Evolutionary conservation across 2,888 invertebrate species (phyloP).

Genomic region (Phlogophora meticulosa): DNA sequence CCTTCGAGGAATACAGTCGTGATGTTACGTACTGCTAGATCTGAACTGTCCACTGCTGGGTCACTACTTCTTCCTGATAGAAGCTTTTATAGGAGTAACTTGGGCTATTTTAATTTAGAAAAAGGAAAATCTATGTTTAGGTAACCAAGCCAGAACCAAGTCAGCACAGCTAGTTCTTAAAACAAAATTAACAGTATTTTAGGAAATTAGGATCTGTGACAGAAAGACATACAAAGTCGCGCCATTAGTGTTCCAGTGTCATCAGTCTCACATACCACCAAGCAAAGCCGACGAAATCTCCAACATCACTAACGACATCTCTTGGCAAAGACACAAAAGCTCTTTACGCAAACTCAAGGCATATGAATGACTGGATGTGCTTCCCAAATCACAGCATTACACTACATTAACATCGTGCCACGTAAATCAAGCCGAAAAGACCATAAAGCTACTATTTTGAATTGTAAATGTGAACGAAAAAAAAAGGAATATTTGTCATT

Average conservation of each 20-base stretch:
- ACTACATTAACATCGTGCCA: conserved; percentile 48
- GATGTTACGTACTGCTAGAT: too few relatives aligned
- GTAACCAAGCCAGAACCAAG: too few relatives aligned
- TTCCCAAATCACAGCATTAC: conserved; percentile 53
- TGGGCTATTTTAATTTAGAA: too few relatives aligned
- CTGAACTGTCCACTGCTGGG: too few relatives aligned
- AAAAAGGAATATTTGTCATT: conserved; percentile 60
- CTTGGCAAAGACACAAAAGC: conserved; percentile 29
- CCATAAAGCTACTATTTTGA: conserved; percentile 62
- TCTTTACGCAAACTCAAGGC: conserved; percentile 23
- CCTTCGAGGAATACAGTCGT: too few relatives aligned
- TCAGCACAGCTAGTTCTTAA: too few relatives aligned
- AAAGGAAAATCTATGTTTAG: too few relatives aligned
- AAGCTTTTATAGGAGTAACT: too few relatives aligned
- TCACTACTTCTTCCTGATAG: too few relatives aligned
- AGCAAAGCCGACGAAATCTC: conserved; percentile 36
- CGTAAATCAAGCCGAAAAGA: conserved; percentile 60
- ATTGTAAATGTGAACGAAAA: conserved; percentile 64
- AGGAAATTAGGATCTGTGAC: too few relatives aligned
- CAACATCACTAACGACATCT: conserved; percentile 31
- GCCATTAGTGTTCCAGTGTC: background rate
- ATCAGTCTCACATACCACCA: background rate
- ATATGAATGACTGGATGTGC: conserved; percentile 43
- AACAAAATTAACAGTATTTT: too few relatives aligned
- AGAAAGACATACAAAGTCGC: too few relatives aligned